Evolutionary conservation across 2,797 vertebrate genomes (phyloP), one percentile per base, ranked within the genome.

Genomic region (Loris lydekkerianus): DNA sequence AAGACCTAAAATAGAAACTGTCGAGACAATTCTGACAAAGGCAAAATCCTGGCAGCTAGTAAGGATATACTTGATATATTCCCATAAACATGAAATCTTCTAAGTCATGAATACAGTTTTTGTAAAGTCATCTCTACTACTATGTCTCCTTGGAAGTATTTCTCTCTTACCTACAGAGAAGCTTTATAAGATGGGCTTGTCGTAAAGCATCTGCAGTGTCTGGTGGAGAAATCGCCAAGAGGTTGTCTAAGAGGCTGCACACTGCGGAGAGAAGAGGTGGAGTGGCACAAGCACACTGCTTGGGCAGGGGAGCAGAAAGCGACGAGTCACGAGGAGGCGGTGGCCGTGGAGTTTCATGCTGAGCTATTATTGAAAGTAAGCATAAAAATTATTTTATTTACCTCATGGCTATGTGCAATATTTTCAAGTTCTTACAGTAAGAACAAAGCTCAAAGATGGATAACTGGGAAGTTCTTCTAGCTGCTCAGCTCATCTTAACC

Each of bases 231-330:
- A 99, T 98, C 86, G 98, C 97, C 97, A 99, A 95, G 93, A 99
- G 98, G 98, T 99, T 99, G 95, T 98, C 98, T 92, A 99, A 98
- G 97, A 99, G 99, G 97, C 99, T 98, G 49, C 99, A 99, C 96
- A 99, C 93, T 31, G 99, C 99, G 0, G 99, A 99, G 93, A 99
- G 96, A 70, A 99, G 99, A 96, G 99, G 98, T 10, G 99, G 99
- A 21, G 99, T 99, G 96, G 99, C 99, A 96, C 99, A 97, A 94
- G 98, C 98, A 78, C 61, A 88, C 1, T 98, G 98, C 31, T 98
- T 97, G 43, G 98, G 96, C 10, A 97, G 93, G 84, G 97, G 95
- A 86, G 98, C 98, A 25, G 97, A 97, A 84, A 96, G 95, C 15
- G 96, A 98, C 67, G 99, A 98, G 93, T 98, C 98, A 61, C 97